A percentile compares a stretch with the other conserved stretches of the same genome.
These are phyloP conservation scores for Aegithalos caudatus DNA, from an alignment of 2,113 vertebrate genomes.

Conservation along the genomic window DNA sequence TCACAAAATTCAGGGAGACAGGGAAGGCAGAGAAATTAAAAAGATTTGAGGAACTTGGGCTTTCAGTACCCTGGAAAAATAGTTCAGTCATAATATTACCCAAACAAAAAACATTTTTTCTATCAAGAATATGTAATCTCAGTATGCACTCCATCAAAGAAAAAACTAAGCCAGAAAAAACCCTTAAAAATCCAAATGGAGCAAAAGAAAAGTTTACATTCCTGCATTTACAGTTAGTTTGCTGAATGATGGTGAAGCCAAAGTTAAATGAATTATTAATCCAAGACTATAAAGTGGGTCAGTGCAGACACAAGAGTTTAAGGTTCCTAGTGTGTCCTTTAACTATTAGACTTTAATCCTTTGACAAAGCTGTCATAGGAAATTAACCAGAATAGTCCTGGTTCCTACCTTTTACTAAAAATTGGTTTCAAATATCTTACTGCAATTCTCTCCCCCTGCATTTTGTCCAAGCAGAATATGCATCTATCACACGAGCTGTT, in stretches of 20 bases:
- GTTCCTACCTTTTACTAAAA: not conserved
- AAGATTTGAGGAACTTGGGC: not conserved
- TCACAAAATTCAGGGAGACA: not conserved
- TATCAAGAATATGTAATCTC: not conserved
- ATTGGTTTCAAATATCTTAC: not conserved
- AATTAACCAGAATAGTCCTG: not conserved
- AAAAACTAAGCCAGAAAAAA: not conserved
- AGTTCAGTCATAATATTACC: not conserved
- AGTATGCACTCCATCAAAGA: not conserved
- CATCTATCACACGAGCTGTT: not conserved
- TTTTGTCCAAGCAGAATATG: not conserved
- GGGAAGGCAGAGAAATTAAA: not conserved
- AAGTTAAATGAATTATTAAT: not conserved
- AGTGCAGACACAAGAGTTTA: not conserved
- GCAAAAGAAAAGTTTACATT: not conserved
- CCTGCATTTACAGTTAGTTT: not conserved
- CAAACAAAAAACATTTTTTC: not conserved
- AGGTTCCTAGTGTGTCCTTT: not conserved
- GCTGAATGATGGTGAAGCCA: not conserved
- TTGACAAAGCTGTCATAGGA: not conserved
- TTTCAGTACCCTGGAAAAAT: not conserved
- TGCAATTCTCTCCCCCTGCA: not conserved
- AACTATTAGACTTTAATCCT: not conserved
- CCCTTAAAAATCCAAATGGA: not conserved
- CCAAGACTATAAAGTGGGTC: not conserved